A percentile compares a stretch with the other conserved stretches of the same genome.
Conservation (phyloP, 2,797 vertebrate species). For the Sandelia bainsii region DNA sequence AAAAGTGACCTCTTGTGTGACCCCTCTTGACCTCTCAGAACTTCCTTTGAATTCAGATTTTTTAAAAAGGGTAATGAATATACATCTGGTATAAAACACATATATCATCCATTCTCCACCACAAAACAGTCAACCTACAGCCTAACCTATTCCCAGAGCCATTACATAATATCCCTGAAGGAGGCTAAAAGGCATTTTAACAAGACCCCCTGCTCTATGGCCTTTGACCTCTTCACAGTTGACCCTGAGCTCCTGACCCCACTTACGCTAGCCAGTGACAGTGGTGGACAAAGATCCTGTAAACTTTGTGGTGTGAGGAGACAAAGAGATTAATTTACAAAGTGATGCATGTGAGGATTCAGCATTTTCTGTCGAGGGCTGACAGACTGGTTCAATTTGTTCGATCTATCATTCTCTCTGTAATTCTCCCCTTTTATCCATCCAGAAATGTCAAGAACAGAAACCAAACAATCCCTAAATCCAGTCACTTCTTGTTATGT, state of each 20-base stretch:
- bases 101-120: conserved; percentile 69
- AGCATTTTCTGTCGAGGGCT: conserved; percentile 20
- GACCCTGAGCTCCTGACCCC: conserved; percentile 82
- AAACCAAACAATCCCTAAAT: conserved; percentile 43
- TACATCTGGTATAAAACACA: conserved; percentile 68
- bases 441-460: conserved; percentile 9
- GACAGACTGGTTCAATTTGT: conserved; percentile 29
- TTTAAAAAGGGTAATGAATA: conserved; percentile 74
- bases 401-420: conserved; percentile 11
- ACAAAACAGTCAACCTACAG: conserved; percentile 67
- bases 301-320: conserved; percentile 48
- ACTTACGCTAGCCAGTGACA: conserved; percentile 80
- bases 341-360: conserved; percentile 50
- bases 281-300: conserved; percentile 53
- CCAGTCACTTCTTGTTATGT: conserved; percentile 42
- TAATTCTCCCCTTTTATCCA: conserved; percentile 13
- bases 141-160: conserved; percentile 78
- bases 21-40: conserved; percentile 66
- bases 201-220: conserved; percentile 80
- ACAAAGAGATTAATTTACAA: conserved; percentile 61
- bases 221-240: conserved; percentile 78
- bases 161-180: conserved; percentile 85
- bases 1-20: conserved; percentile 53
- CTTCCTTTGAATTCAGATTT: conserved; percentile 72
- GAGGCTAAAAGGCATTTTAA: conserved; percentile 87